Base-by-base conservation (phyloP, 2,888 invertebrate species). In the Caenorhabditis angaria region DNA sequence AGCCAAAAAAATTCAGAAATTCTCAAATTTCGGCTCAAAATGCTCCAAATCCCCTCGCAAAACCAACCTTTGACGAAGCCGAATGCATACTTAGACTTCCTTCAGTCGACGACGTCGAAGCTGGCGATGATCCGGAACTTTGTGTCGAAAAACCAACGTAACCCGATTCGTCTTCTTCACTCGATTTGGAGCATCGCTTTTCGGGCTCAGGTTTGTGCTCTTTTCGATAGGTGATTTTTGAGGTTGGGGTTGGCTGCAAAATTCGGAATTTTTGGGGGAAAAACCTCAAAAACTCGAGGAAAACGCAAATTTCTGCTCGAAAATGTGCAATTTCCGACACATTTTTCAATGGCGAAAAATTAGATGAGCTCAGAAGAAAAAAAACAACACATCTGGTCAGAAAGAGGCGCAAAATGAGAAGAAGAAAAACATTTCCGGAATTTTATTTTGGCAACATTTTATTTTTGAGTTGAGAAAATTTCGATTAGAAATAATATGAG, bases 101-200 rank as follows among this genome's bases (percentile, higher is more conserved):
- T 29, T 76, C 75, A 20, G 78, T 78, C 14, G 78, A 79, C 28
- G 82, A 82, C 6, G 74, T 61, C 5, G 82, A 82, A 5, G 79
- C 74, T 10, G 82, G 82, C 35, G 79, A 79, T 18, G 75, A 76
- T 58, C 74, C 74, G 57, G 69, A 73, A 3, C 14, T 18, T 14
- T 5, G 12, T 12, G 32, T 8, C 32, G 41, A 41, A 59, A 77
- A 80, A n/a, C 81, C 80, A 12, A 73, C 81, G 71, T 80, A 81
- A 32, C 78, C 82, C n/a, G 81, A 81, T 35, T 82, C 82, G 55
- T 78, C 80, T 54, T 80, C 82, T 61, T 71, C 71, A 61, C 73
- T 78, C 55, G n/a, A n/a, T n/a, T 80, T 79, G 25, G 80, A 78
- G 29, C 75, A 73, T 67, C 77, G 70, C 27, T 25, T 54, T 27